phyloP scores from a whole-genome alignment of 2,113 vertebrate genomes.

The Pedetes capensis region DNA sequence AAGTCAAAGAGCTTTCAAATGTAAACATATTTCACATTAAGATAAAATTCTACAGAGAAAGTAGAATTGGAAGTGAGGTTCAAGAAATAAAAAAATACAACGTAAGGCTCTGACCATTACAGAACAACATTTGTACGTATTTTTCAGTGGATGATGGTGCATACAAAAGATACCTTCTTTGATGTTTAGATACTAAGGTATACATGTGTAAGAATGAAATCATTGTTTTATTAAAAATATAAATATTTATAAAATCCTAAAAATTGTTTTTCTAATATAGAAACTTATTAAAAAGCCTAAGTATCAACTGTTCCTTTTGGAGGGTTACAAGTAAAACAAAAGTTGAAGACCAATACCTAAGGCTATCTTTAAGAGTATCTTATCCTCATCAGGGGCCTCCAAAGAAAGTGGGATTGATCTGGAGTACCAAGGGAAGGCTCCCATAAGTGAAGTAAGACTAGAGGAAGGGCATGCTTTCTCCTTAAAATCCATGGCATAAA shows the following conservation, averaged over 20 bases:
- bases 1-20: background rate
- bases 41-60: background rate
- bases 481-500: background rate
- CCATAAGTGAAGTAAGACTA: background rate
- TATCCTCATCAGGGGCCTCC: background rate
- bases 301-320: background rate
- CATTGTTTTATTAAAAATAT: constrained; percentile 30
- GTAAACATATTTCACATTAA: background rate
- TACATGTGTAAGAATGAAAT: constrained; percentile 3
- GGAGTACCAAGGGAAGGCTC: background rate
- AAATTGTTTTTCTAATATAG: background rate
- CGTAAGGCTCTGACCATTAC: background rate
- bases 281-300: background rate
- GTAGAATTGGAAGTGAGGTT: background rate
- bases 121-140: background rate
- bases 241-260: background rate
- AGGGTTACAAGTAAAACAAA: background rate
- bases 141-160: background rate
- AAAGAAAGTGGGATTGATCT: background rate
- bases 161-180: background rate
- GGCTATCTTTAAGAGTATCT: background rate
- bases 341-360: background rate
- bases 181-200: background rate
- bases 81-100: background rate
- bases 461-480: background rate